Base-by-base conservation (phyloP, 2,888 invertebrate genomes). In the Zaprionus obscuricornis region DNA sequence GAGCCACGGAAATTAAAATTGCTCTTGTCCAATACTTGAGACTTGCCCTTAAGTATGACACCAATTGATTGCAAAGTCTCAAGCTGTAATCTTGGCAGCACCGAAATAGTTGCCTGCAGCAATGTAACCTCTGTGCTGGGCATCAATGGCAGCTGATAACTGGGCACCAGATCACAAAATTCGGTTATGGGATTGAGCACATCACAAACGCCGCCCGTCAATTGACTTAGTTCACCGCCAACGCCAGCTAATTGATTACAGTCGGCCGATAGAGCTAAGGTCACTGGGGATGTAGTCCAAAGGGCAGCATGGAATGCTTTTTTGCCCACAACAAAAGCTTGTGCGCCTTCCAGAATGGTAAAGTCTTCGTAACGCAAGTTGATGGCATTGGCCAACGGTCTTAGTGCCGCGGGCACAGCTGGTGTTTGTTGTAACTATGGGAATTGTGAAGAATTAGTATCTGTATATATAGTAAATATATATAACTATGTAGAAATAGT, bases 301-400 rank as follows among this genome's bases (percentile, higher is more conserved):
- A 93, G 89, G 0, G 95, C 96, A 13, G 95, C 93, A 88, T 94
- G 94, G 91, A 96, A 96, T 67, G 94, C 92, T 42, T 95, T 91
- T 75, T 93, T 93, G 51, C 95, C 96, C 1, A 94, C 92, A 34
- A 92, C 91, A 33, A 94, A 91, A 22, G 91, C 91, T 62, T 88
- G 90, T 2, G 88, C 90, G 27, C 92, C 91, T 49, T 93, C 92
- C 43, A 93, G 90, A 54, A 94, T 90, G 3, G 92, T 90, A 86
- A 96, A 96, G 89, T 96, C 95, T 70, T 92, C 92, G 92, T 95
- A 94, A 59, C 94, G 92, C 5, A 95, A 92, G 88, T 94, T 95
- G 33, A 94, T 92, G 78, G 93, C 92, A 24, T 94, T 93, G 89
- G 95, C 95, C 49, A 96, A 90, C 0, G 94, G 93, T 24, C 95